Base-by-base conservation (phyloP, 2,888 invertebrate species). In the Tachina grossa region DNA sequence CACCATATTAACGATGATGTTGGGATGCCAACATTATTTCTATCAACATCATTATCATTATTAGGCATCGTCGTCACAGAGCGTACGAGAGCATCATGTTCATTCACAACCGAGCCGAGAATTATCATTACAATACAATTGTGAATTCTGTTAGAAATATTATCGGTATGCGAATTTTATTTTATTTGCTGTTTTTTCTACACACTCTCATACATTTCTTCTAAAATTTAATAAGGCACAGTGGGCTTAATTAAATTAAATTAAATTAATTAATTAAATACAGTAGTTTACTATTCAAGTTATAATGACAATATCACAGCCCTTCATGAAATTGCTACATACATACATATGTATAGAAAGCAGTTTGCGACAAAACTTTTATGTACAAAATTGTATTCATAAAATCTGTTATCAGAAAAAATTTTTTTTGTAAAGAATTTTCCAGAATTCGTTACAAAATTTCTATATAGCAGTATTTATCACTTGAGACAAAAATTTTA, bases 61-160 rank as follows among this genome's bases (percentile, higher is more conserved):
- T 19, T 43, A 51, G 39, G 31, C 72, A 59, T 55, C 63, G 9
- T 2, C 65, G 22, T 55, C 31, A 2, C n/a, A 51, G 9, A 57
- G 9, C 13, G 16, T 45, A 53, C 19, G 63, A 53, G 9, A 49
- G 10, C 45, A 63, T 49, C 63, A 49, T 75, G 53, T 55, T 69
- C 51, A 59, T 49, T 76, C 39, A 63, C 49, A 76, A 47, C 53
- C 5, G 31, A 61, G 11, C 41, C 68, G 11, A 68, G 16, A 39
- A 81, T 75, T 76, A 63, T 76, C 75, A 69, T 69, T 63, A 76
- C 41, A 74, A 74, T 57, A 51, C 65, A 80, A 80, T 80, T 74
- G 72, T 82, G 63, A 75, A 80, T 80, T 76, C 84, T 74, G 76
- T 85, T 85, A 77, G 72, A 72, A 68, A 74, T 81, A 81, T 85